These are phyloP conservation scores for Ectemnius cavifrons DNA, from an alignment of 2,888 invertebrate genomes.

Conservation along the genomic window DNA sequence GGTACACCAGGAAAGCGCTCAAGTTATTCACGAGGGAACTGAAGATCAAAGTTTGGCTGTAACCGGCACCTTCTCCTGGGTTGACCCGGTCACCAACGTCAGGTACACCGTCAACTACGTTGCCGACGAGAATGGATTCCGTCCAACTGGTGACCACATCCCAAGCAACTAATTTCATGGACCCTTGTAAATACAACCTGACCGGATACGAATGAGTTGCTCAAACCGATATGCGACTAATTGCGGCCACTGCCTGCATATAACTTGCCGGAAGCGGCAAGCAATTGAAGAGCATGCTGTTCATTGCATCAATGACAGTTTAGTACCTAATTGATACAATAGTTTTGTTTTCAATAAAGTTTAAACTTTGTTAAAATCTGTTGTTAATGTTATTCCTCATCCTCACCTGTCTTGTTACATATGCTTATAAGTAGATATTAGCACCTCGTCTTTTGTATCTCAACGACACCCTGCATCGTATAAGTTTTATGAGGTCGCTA, in stretches of 20 bases:
- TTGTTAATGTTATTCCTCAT: not conserved
- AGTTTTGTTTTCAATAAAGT: not conserved
- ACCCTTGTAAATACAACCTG: not conserved
- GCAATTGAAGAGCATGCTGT: not conserved
- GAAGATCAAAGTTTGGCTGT: constrained; percentile 63
- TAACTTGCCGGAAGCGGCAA: not conserved
- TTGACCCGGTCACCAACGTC: constrained; percentile 63
- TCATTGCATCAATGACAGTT: not conserved
- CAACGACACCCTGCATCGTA: no score
- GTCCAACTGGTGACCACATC: constrained; percentile 61
- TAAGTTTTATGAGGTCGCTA: no score
- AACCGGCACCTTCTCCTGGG: constrained; percentile 64
- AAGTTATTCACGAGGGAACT: constrained; percentile 60
- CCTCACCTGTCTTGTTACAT: no score
- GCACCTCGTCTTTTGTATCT: no score
- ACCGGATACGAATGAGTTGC: not conserved
- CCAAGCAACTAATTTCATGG: constrained; percentile 30
- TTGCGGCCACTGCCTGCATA: no score
- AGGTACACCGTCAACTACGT: constrained; percentile 61
- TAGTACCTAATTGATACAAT: constrained; percentile 1
- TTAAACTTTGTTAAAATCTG: not conserved
- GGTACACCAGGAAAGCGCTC: constrained; percentile 60
- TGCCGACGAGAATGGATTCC: constrained; percentile 67
- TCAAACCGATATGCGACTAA: not conserved
- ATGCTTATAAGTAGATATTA: no score